phyloP scores from a whole-genome alignment of 2,797 vertebrate genomes.

The Dermochelys coriacea region DNA sequence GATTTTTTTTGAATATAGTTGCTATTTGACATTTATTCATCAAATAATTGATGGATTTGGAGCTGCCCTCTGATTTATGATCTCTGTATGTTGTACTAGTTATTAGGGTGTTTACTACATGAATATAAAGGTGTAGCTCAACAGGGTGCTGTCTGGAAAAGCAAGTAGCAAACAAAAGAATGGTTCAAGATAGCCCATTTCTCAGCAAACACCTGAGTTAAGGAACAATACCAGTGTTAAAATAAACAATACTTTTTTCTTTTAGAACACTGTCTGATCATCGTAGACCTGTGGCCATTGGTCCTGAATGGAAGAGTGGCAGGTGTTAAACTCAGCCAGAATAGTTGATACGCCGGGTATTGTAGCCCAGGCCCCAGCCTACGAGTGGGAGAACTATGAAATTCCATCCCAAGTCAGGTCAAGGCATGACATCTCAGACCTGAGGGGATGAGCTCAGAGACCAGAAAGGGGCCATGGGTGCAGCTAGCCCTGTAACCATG shows the following conservation, averaged over 20 bases:
- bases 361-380: accelerated
- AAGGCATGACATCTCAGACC: background rate
- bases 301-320: accelerated
- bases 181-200: accelerated
- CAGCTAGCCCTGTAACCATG: background rate
- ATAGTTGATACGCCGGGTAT: accelerated
- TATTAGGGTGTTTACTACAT: background rate
- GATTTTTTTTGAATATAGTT: accelerated
- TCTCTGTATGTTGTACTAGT: background rate
- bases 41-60: too few species aligned
- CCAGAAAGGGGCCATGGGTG: background rate
- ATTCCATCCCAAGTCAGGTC: accelerated
- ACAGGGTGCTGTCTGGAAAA: background rate
- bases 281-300: background rate
- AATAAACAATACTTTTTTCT: background rate
- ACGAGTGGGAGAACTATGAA: background rate
- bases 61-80: background rate
- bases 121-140: background rate
- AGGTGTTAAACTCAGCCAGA: background rate
- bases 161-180: accelerated
- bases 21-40: background rate
- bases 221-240: background rate
- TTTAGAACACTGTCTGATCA: background rate
- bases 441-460: accelerated
- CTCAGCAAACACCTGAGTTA: accelerated